Base-by-base conservation (phyloP, 2,797 vertebrate genomes). In the Ambastaia sidthimunki region DNA sequence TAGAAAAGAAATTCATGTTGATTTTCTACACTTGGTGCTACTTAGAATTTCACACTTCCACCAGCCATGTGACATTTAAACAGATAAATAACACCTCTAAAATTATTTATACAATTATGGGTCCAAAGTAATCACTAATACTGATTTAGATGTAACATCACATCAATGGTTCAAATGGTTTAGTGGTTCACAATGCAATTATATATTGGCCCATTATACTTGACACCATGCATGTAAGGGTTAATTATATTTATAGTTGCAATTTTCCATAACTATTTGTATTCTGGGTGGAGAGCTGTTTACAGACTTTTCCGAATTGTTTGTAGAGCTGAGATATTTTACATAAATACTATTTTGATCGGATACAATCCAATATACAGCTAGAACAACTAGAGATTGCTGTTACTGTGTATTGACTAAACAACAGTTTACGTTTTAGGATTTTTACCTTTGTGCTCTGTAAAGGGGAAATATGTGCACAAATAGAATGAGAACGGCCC, bases 361-460 rank as follows among this genome's bases (percentile, higher is more conserved):
- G 44, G 15, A 60, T 63, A 6, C 31, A 37, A 44, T 55, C 18
- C 54, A 19, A 12, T 48, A 21, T 34, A 23, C 25, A 71, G 37
- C 10, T 5, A 21, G 28, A 65, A 67, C 59, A 50, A 15, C 21
- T 21, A 90, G 88, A 85, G 18, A 82, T 86, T 84, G 87, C 88
- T 85, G 85, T 84, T 76, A 77, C 74, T 78, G 76, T 55, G 78
- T 89, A 89, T 86, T 88, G 86, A 85, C 74, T 89, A 85, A 83
- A 62, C 82, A 82, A 54, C 54, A 69, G 25, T 66, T 81, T 71
- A 78, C 82, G 73, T 85, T 82, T 78, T 77, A 83, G 76, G 19
- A 71, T 81, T 87, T 87, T 66, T 84, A 74, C 73, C 82, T 83
- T 44, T 82, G 85, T 86, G 86, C 82, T 88, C 81, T 81, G 84